Evolutionary conservation across 2,797 vertebrate genomes (phyloP).

Genomic region (Bryconaethiops microstoma): DNA sequence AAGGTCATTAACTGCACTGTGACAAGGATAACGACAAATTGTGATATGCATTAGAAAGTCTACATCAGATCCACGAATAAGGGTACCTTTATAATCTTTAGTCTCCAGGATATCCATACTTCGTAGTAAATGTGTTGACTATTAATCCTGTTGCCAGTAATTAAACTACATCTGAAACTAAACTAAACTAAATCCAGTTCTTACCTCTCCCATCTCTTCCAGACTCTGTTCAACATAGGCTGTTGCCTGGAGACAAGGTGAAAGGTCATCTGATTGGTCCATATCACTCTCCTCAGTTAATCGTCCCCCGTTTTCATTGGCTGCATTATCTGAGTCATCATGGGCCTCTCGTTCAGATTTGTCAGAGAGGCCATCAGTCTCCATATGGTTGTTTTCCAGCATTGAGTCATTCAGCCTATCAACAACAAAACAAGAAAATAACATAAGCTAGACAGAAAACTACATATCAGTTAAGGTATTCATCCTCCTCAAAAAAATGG

Average conservation of each 20-base stretch:
- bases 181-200: not conserved
- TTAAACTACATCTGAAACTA: not conserved
- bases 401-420: conserved; percentile 84
- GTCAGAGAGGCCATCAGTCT: conserved; percentile 91
- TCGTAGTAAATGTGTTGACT: not conserved
- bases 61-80: not conserved
- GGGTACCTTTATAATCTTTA: not conserved
- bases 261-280: conserved; percentile 87
- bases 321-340: conserved; percentile 86
- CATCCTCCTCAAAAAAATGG: not conserved
- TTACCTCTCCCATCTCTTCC: conserved; percentile 95
- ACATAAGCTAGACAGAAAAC: not conserved
- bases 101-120: not conserved
- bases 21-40: not conserved
- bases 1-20: not conserved
- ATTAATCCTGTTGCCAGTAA: too few species aligned
- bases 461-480: not conserved
- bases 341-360: conserved; percentile 89
- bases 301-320: conserved; percentile 83
- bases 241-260: conserved; percentile 79
- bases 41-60: not conserved
- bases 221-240: conserved; percentile 87
- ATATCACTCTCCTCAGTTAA: conserved; percentile 88
- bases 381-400: conserved; percentile 84
- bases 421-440: conserved; percentile 41